Evolutionary conservation across 2,797 vertebrate species (phyloP), one percentile per base, ranked within the genome.

Genomic region (Phoxinus dragarum): DNA sequence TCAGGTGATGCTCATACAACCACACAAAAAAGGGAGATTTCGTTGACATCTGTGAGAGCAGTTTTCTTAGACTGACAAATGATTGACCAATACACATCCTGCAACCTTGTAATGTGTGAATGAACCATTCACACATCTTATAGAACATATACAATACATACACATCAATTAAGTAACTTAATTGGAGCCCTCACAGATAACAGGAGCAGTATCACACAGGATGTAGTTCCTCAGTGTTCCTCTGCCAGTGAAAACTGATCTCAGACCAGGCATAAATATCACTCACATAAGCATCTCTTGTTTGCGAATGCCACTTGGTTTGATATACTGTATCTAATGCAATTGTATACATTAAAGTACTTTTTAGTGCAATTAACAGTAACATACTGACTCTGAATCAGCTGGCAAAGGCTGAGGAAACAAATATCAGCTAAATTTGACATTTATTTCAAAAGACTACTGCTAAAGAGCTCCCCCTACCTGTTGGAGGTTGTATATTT

Each of bases 381-480:
- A 81, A 11, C 14, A 59, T n/a, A 36, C 64, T 36, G 36, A 68
- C n/a, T 16, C n/a, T 44, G 17, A 42, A 77, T 69, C 74, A 84
- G 64, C 64, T 59, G n/a, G 11, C 61, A 84, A 69, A 84, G 19
- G 19, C 38, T 27, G 19, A 84, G 66, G 38, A 84, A 23, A 74
- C 36, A 36, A 14, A 21, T 31, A 14, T 54, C 19, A 68, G 31
- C 49, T 86, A 42, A 67, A 82, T 67, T 61, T 67, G 88, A 88
- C 84, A 86, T 89, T 82, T 85, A 14, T 85, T 80, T 87, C 7
- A 88, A 77, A 54, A 87, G 91, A 91, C 92, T 83, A 92, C 86
- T 85, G 91, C 92, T 93, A 92, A 93, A 94, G 94, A 95, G 95
- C 95, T 95, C 94, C 95, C 94, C 93, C 93, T 92, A 93, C 94